Percentiles rank a stretch among this genome's conserved stretches.
Evolutionary conservation across 2,113 vertebrate genomes (phyloP).

Genomic region (human (Homo sapiens)): DNA sequence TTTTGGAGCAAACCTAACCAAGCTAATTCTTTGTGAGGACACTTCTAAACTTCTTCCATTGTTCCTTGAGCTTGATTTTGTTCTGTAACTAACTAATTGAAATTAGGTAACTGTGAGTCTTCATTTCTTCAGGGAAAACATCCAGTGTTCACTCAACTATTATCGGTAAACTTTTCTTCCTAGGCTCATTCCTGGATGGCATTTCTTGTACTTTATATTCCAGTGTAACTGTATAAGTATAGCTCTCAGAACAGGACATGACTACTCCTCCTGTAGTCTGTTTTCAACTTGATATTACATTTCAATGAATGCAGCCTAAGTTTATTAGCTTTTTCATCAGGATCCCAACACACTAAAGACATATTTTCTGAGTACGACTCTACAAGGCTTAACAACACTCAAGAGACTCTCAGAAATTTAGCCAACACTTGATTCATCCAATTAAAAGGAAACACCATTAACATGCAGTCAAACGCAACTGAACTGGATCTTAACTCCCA

Average conservation of each 20-base stretch:
- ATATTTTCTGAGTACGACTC: slow-evolving; percentile 48
- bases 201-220: neutral
- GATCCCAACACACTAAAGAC: neutral
- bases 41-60: neutral
- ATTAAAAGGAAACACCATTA: slow-evolving; percentile 1
- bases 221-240: neutral
- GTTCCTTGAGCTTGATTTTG: neutral
- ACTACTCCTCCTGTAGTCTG: neutral
- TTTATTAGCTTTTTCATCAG: neutral
- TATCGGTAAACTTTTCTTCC: neutral
- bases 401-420: slow-evolving; percentile 41
- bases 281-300: neutral
- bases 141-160: neutral
- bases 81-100: too few species aligned
- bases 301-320: neutral
- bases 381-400: slow-evolving; percentile 50
- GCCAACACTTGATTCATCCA: slow-evolving; percentile 33
- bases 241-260: neutral
- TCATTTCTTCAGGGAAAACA: neutral
- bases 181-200: neutral
- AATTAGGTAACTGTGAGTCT: neutral
- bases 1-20: neutral
- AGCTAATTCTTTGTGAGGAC: neutral
- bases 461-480: neutral
- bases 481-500: neutral